Conservation (phyloP, 2,797 vertebrate genomes). For the Parauchenoglanis ngamensis region DNA sequence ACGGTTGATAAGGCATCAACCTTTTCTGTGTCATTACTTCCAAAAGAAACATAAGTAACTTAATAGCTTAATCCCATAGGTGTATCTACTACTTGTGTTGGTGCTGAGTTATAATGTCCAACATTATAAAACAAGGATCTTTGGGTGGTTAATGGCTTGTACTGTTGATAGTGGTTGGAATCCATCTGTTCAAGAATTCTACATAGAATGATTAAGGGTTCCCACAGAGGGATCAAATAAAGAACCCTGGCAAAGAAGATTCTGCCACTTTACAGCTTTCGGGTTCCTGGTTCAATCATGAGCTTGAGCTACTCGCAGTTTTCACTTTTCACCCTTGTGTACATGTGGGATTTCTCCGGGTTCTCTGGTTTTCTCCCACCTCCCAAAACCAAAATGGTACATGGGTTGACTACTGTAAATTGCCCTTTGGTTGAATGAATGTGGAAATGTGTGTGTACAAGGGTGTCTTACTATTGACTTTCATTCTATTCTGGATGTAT, state of each 20-base stretch:
- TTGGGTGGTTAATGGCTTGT: neutral
- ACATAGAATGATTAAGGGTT: neutral
- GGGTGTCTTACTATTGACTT: neutral
- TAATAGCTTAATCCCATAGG: neutral
- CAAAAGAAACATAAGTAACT: neutral
- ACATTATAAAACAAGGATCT: neutral
- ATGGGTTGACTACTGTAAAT: neutral
- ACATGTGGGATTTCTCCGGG: neutral
- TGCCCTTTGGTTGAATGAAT: neutral
- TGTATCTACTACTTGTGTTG: neutral
- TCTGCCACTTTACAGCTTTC: neutral
- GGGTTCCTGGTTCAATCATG: neutral
- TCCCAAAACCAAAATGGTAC: neutral
- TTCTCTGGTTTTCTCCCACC: neutral
- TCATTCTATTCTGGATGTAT: neutral
- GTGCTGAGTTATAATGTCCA: neutral
- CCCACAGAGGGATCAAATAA: neutral
- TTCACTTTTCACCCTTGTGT: neutral
- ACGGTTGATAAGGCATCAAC: neutral
- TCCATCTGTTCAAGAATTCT: neutral
- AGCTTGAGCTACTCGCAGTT: neutral
- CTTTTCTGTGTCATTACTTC: neutral
- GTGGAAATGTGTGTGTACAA: neutral
- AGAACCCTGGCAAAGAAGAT: neutral
- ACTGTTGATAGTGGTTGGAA: neutral